Percentiles rank a stretch among this genome's conserved stretches.
Evolutionary conservation across 2,797 vertebrate genomes (phyloP).

Genomic region (Balearica regulorum): DNA sequence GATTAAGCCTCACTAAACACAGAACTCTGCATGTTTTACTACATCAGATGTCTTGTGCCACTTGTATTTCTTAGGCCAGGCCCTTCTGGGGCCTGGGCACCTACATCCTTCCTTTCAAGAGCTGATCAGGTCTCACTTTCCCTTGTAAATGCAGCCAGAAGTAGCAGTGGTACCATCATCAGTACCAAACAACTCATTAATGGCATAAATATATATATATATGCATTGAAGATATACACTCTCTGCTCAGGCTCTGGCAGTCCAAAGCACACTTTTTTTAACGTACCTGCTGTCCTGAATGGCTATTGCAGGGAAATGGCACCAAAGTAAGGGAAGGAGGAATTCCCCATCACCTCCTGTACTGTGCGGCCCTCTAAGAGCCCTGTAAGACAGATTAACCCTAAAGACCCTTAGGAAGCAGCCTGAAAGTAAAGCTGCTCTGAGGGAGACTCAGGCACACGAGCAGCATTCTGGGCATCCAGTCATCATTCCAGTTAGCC

Average conservation of each 20-base stretch:
- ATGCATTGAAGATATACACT: background rate
- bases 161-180: background rate
- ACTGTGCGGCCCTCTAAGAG: background rate
- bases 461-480: background rate
- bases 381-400: accelerated
- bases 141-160: background rate
- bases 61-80: background rate
- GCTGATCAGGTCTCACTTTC: background rate
- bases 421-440: background rate
- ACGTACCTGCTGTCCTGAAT: background rate
- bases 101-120: background rate
- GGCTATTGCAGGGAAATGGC: background rate
- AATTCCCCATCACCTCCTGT: background rate
- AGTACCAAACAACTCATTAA: background rate
- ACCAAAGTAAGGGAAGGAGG: background rate
- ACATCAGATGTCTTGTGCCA: background rate
- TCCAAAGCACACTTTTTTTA: background rate
- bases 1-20: background rate
- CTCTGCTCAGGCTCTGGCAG: background rate
- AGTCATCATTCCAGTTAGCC: background rate
- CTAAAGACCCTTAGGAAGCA: background rate
- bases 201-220: background rate
- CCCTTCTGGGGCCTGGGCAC: background rate
- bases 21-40: background rate
- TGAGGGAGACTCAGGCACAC: accelerated